phyloP scores from a whole-genome alignment of 37 sponge, comb jelly and placozoan genomes.

The Crambe crambe region DNA sequence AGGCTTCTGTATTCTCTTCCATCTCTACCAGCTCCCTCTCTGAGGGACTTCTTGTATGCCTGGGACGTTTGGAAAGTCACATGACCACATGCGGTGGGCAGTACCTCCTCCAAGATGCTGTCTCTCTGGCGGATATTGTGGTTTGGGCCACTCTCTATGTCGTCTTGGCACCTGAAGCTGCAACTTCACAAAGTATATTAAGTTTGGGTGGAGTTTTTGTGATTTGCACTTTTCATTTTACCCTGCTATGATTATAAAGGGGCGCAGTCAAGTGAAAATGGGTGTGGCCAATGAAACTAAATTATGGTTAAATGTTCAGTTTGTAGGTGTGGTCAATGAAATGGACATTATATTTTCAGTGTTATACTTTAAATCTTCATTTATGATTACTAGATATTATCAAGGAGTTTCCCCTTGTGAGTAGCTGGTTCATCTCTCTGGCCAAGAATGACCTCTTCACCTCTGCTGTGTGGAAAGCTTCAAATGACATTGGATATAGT shows the following conservation, averaged over 20 bases:
- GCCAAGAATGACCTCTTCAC: constrained; percentile 8
- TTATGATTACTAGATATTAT: not conserved
- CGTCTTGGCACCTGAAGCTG: constrained; percentile 33
- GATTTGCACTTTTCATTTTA: too few relatives aligned
- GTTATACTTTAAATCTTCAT: not conserved
- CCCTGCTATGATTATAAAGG: too few relatives aligned
- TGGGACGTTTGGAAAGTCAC: constrained; percentile 47
- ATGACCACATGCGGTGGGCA: constrained; percentile 6
- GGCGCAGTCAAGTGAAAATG: too few relatives aligned
- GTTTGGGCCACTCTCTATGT: constrained; percentile 64
- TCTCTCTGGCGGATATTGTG: constrained; percentile 61
- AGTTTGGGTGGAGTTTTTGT: too few relatives aligned
- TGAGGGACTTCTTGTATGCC: constrained; percentile 24
- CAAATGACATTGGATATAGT: constrained; percentile 32
- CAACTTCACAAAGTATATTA: constrained; percentile 25
- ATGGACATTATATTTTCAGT: too few relatives aligned
- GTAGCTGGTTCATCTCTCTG: constrained; percentile 62
- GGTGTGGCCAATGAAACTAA: too few relatives aligned
- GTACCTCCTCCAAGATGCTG: constrained; percentile 15
- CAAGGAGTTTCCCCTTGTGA: constrained; percentile 34
- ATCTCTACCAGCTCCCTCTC: constrained; percentile 7
- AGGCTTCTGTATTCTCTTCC: not conserved
- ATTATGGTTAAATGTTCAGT: too few relatives aligned
- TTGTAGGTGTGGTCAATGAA: too few relatives aligned
- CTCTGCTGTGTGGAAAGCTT: constrained; percentile 42